Percentiles rank a stretch among this genome's conserved stretches.
Evolutionary conservation across 1,140 invertebrate species (phyloP).

Genomic region (Chelonus insularis): DNA sequence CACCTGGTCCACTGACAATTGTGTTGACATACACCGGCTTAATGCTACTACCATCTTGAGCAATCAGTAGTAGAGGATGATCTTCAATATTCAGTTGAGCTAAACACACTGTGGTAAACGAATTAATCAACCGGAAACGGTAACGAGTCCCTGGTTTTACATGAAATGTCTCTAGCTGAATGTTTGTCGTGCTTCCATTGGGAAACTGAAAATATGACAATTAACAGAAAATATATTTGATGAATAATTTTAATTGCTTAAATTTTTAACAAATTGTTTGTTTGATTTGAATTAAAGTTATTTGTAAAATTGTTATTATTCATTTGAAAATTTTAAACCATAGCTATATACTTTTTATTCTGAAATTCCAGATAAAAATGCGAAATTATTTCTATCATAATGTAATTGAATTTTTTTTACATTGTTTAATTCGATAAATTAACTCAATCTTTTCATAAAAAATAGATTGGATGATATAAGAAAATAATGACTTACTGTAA

Average conservation of each 20-base stretch:
- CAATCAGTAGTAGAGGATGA: slow-evolving; percentile 75
- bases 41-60: slow-evolving; percentile 76
- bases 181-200: slow-evolving; percentile 9
- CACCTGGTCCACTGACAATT: slow-evolving; percentile 52
- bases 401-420: too few species aligned
- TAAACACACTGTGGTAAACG: slow-evolving; percentile 81
- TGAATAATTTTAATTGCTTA: not conserved
- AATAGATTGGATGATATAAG: too few species aligned
- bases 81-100: slow-evolving; percentile 77
- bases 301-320: too few species aligned
- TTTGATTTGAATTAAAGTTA: too few species aligned
- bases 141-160: slow-evolving; percentile 69
- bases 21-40: slow-evolving; percentile 52
- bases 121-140: slow-evolving; percentile 80
- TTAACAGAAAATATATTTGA: too few species aligned
- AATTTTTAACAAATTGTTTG: not conserved
- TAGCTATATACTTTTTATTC: too few species aligned
- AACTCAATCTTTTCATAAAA: too few species aligned
- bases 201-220: slow-evolving; percentile 34
- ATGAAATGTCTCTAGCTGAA: slow-evolving; percentile 27
- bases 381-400: too few species aligned
- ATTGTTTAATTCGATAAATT: too few species aligned
- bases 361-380: too few species aligned
- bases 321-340: too few species aligned
- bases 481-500: slow-evolving; percentile 47